Evolutionary conservation across 2,888 invertebrate genomes (phyloP), one percentile per base, ranked within the genome.

Genomic region (Thyatira batis): DNA sequence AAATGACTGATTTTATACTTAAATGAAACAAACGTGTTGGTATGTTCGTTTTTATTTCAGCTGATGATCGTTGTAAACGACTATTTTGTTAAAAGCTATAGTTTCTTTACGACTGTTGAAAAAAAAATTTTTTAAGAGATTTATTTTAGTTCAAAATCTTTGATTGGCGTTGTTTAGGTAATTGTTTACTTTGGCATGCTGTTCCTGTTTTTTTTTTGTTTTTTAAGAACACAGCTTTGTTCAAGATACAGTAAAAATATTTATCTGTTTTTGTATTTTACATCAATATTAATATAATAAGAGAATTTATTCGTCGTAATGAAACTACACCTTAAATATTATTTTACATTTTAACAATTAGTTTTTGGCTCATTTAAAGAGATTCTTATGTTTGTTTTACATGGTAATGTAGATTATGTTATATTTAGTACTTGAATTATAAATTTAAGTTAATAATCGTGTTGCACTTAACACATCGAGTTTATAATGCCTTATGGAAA

Each of bases 31-130:
- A 75, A 59, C 55, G 33, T 57, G 49, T 63, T 69, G 57, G 58
- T 72, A 72, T 72, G 58, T 72, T 74, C 65, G 69, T 73, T 77
- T 85, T 81, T 82, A 83, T 83, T 84, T 76, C 73, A 69, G 69
- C 76, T 73, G 68, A 76, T 66, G 61, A 79, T 77, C 79, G 76
- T 79, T 79, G 75, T 74, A 61, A 76, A 82, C 76, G 72, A 78
- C 62, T 70, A 65, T 67, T 57, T 49, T 48, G 53, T 51, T 57
- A n/a, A 55, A 51, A 52, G 49, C 52, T 63, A 57, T 55, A 58
- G 53, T 63, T 65, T 63, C 64, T 69, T 59, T 64, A 61, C 57
- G 57, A 57, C 55, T n/a, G n/a, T n/a, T n/a, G n/a, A n/a, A n/a
- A n/a, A n/a, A n/a, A n/a, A n/a, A n/a, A n/a, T n/a, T n/a, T n/a